Evolutionary conservation across 37 sponge, comb jelly and placozoan species (phyloP), one percentile per base, ranked within the genome.

Genomic region (Haliclona indistincta): DNA sequence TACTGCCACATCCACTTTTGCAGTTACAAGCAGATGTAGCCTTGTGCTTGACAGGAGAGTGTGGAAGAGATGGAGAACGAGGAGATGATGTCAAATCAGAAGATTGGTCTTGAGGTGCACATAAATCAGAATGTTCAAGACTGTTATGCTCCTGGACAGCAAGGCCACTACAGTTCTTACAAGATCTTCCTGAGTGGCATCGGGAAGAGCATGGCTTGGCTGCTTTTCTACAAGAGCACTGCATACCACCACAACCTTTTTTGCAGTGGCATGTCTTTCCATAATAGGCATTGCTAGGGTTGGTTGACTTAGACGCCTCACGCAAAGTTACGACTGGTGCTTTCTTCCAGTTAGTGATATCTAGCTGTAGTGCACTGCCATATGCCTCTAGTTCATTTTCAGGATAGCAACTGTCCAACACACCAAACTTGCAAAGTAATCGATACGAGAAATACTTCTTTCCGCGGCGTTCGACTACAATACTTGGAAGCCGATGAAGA

Each of bases 381-480:
- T 67, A 78, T 15, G 0, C 34, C 52, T 80, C 80, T 26, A 80
- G 63, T 26, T 80, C 71, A 38, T 32, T 51, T 61, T 60, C 70
- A 7, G 60, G 54, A 80, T 49, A 80, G 63, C 71, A 80, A 22
- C 32, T 70, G 23, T 41, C 36, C 25, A 80, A 56, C 19, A 80
- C 71, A 37, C 80, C 80, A 80, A 47, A 38, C 38, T 41, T 33
- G 38, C 71, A 80, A 34, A 23, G 56, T 2, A 55, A 26, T 32
- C 65, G 33, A 64, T 64, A 64, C 37, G 51, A 51, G 44, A 49
- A 35, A 34, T 39, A 35, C 3, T 28, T 10, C 19, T 35, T 51
- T 19, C 64, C 82, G 32, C 43, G 54, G 17, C 82, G 26, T 54
- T 81, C 75, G 19, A 82, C 83, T 42, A 74, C 53, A 33, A 82